Conservation (phyloP, 2,888 invertebrate genomes). For the Vanessa cardui region DNA sequence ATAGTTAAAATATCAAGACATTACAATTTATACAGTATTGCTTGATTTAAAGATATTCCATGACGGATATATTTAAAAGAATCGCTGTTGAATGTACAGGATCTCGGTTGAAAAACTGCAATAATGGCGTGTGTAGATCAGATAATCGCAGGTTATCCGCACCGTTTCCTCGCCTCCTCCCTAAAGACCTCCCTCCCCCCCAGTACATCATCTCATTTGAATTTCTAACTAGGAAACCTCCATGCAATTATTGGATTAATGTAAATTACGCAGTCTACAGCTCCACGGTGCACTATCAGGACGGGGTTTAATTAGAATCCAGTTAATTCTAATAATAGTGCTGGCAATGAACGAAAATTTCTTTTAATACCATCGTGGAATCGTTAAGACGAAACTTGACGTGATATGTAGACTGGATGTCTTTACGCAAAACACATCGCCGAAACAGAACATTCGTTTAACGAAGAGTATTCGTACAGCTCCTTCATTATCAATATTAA, state of each 20-base stretch:
- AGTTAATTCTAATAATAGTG: slow-evolving; percentile 78
- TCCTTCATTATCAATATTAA: too few species aligned
- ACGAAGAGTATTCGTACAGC: too few species aligned
- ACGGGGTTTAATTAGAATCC: slow-evolving; percentile 82
- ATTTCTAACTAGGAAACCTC: slow-evolving; percentile 96
- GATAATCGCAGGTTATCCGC: slow-evolving; percentile 60
- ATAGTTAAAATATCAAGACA: too few species aligned
- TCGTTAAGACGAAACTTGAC: background rate
- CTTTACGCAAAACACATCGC: background rate
- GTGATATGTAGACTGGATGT: background rate
- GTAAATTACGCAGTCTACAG: slow-evolving; percentile 93
- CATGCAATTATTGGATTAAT: slow-evolving; percentile 97
- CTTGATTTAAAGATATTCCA: background rate
- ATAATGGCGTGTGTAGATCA: slow-evolving; percentile 47
- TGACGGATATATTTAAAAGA: background rate
- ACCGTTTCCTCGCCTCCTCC: slow-evolving; percentile 65
- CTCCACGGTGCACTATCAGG: slow-evolving; percentile 81
- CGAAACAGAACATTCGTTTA: too few species aligned
- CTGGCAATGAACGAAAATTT: slow-evolving; percentile 42
- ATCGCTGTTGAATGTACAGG: slow-evolving; percentile 2
- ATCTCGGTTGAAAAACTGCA: slow-evolving; percentile 39
- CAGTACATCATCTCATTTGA: slow-evolving; percentile 93
- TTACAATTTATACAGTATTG: background rate
- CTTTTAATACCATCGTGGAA: slow-evolving; percentile 6
- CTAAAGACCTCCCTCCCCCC: slow-evolving; percentile 62